phyloP scores from a whole-genome alignment of 2,113 vertebrate genomes.

The Xyrauchen texanus region DNA sequence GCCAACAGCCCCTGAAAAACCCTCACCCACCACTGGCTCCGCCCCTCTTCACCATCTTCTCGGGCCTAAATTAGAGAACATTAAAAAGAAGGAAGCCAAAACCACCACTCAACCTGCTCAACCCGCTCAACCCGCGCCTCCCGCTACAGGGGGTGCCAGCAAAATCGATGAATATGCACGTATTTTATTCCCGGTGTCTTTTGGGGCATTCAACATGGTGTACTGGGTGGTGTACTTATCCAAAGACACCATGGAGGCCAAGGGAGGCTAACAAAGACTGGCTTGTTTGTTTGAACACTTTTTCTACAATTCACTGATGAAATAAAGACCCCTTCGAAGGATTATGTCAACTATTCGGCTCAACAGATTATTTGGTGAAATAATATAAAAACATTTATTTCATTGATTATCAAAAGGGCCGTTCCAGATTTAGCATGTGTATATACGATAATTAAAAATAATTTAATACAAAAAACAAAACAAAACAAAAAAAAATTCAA shows the following conservation, averaged over 20 bases:
- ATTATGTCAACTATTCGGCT: constrained; percentile 47
- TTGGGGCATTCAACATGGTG: constrained; percentile 98
- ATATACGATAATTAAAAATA: constrained; percentile 30
- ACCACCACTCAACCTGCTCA: too few relatives aligned
- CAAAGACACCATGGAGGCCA: constrained; percentile 92
- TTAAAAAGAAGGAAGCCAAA: constrained; percentile 83
- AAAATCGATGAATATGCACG: constrained; percentile 99
- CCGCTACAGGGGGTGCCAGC: constrained; percentile 84
- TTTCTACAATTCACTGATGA: constrained; percentile 40
- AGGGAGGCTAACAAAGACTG: constrained; percentile 77
- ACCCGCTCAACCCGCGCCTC: constrained; percentile 77
- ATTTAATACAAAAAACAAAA: neutral
- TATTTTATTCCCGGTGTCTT: constrained; percentile 97
- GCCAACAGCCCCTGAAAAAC: constrained; percentile 76
- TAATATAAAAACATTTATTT: constrained; percentile 31
- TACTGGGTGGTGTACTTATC: constrained; percentile 99
- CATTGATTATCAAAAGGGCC: constrained; percentile 50
- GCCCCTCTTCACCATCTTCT: constrained; percentile 81
- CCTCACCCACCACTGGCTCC: constrained; percentile 71
- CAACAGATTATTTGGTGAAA: constrained; percentile 42
- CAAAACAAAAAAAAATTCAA: too few relatives aligned
- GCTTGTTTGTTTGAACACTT: constrained; percentile 70
- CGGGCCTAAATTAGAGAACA: constrained; percentile 85
- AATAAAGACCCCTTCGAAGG: constrained; percentile 42
- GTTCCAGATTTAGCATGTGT: constrained; percentile 56